Evolutionary conservation across 2,797 vertebrate genomes (phyloP), one percentile per base, ranked within the genome.

Genomic region (Periophthalmus magnuspinnatus): DNA sequence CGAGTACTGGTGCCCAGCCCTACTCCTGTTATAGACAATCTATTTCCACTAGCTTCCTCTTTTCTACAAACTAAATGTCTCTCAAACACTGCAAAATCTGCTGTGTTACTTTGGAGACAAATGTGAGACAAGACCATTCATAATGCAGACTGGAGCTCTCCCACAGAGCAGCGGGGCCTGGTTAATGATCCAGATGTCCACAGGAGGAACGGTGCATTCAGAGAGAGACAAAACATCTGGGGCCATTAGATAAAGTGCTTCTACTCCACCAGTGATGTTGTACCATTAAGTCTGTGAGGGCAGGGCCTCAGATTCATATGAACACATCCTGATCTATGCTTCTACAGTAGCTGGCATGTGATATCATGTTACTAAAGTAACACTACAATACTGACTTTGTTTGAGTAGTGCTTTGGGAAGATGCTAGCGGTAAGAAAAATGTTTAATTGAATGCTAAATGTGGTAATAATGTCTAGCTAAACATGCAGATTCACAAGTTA

Each of bases 121-220:
- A 41, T 64, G 61, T 13, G 38, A 47, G 2, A 28, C 13, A 48
- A 47, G 64, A 47, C 38, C 28, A 48, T 47, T 28, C 6, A n/a
- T 2, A 28, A 64, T 8, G 38, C 41, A 64, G 13, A 47, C 38
- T 10, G 61, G 14, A 28, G 38, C 14, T 16, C 41, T 48, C 41
- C 61, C 22, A 47, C 61, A 59, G 62, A 59, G 64, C 62, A 41
- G 50, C 14, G 21, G 38, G 21, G 16, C n/a, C n/a, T 0, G 16
- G 55, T 33, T 55, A 71, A 57, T 11, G 28, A 50, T 68, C 47
- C 62, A 72, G 69, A 73, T 68, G 54, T 32, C 66, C 9, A 67
- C 17, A 33, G 60, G 38, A 68, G 19, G 21, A 47, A 21, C 58
- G 63, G 0, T 52, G 19, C 56, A 54, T 10, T 16, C 17, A 17